Conservation (phyloP, 2,797 vertebrate genomes). For the Phoxinus dragarum region DNA sequence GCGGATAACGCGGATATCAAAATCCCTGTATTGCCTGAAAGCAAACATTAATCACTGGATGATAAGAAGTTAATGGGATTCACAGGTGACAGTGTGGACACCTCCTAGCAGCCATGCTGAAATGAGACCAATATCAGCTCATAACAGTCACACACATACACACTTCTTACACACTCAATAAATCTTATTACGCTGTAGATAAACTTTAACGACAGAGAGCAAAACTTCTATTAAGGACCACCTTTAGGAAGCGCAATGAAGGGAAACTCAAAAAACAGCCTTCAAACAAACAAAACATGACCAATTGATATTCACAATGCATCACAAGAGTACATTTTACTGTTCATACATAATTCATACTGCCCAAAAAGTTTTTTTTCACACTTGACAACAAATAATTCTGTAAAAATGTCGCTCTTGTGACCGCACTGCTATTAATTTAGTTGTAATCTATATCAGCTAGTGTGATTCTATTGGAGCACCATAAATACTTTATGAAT, state of each 20-base stretch:
- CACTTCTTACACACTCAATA: slow-evolving; percentile 34
- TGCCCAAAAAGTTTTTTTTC: neutral
- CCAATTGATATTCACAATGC: neutral
- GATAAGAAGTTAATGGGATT: slow-evolving; percentile 55
- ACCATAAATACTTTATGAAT: neutral
- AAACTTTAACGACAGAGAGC: slow-evolving; percentile 28
- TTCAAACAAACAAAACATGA: slow-evolving; percentile 5
- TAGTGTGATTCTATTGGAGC: neutral
- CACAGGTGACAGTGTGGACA: slow-evolving; percentile 49
- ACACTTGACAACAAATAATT: neutral
- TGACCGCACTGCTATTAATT: neutral
- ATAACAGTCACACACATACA: slow-evolving; percentile 22
- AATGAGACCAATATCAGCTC: slow-evolving; percentile 45
- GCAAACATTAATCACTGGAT: slow-evolving; percentile 48
- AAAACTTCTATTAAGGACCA: slow-evolving; percentile 19
- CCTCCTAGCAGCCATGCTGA: slow-evolving; percentile 23
- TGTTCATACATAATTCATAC: no score
- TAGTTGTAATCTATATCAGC: neutral
- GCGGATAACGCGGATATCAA: slow-evolving; percentile 38
- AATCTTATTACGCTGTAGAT: slow-evolving; percentile 31
- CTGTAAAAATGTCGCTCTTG: neutral
- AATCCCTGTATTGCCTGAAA: slow-evolving; percentile 42
- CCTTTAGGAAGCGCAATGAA: neutral
- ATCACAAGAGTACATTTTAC: neutral
- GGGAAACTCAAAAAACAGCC: neutral